Conservation (phyloP, 2,113 vertebrate genomes). For the Neodon shergylaensis region DNA sequence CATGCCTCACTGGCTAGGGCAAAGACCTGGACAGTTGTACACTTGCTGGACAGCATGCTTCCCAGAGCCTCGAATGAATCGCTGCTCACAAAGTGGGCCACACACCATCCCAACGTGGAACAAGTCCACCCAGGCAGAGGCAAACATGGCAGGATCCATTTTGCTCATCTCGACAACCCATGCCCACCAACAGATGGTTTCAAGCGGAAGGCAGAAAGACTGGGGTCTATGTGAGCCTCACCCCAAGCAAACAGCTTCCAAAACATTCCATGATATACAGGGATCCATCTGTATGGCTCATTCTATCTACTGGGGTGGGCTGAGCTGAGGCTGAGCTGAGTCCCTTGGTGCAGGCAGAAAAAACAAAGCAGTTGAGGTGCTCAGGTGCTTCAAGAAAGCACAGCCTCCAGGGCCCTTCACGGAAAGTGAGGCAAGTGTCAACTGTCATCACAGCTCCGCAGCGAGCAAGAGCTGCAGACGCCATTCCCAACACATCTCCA, state of each 20-base stretch:
- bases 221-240: background rate
- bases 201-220: background rate
- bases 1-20: background rate
- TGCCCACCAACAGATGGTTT: background rate
- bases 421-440: background rate
- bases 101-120: fast-evolving
- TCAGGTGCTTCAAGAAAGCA: background rate
- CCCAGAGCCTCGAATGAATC: background rate
- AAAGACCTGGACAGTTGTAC: background rate
- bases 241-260: background rate
- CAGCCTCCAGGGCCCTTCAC: background rate
- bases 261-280: background rate
- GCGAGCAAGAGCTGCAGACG: no score
- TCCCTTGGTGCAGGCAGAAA: background rate
- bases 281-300: background rate
- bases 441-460: background rate
- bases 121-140: background rate
- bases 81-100: background rate
- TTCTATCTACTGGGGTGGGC: background rate
- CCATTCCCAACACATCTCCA: background rate
- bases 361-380: no score
- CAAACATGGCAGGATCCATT: background rate
- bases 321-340: background rate
- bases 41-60: background rate
- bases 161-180: no score